phyloP scores from a whole-genome alignment of 2,797 vertebrate species.

The Halcyon chelicuti region DNA sequence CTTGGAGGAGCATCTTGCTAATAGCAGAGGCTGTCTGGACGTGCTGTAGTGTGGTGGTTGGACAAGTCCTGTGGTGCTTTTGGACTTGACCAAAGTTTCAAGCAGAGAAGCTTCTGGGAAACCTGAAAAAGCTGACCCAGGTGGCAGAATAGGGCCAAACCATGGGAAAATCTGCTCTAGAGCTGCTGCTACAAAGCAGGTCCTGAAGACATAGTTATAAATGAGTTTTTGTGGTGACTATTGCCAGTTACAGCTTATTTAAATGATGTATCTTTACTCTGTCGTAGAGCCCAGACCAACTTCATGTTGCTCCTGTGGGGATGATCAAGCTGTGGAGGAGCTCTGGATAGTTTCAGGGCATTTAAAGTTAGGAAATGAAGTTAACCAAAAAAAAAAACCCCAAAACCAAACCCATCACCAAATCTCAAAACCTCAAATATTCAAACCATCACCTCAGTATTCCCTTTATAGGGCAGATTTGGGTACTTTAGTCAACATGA shows the following conservation, averaged over 20 bases:
- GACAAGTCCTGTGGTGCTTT: background rate
- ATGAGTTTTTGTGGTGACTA: background rate
- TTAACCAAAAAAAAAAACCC: background rate
- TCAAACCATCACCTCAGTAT: background rate
- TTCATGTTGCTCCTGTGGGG: rapidly evolving
- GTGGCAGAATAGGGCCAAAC: background rate
- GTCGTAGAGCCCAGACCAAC: background rate
- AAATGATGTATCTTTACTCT: rapidly evolving
- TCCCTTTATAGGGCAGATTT: background rate
- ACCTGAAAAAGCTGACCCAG: background rate
- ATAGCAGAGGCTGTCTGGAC: background rate
- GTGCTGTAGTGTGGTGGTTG: rapidly evolving
- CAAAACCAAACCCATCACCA: background rate
- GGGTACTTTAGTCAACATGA: background rate
- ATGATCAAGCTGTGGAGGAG: background rate
- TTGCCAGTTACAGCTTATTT: background rate
- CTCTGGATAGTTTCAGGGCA: background rate
- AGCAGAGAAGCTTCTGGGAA: background rate
- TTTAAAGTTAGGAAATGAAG: background rate
- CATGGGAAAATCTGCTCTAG: background rate
- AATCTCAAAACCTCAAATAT: background rate
- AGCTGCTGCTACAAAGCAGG: background rate
- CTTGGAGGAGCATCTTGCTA: background rate
- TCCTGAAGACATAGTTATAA: background rate
- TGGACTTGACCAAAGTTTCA: background rate